These are phyloP conservation scores for Malaclemys terrapin DNA, from an alignment of 2,113 vertebrate species.

Conservation along the genomic window DNA sequence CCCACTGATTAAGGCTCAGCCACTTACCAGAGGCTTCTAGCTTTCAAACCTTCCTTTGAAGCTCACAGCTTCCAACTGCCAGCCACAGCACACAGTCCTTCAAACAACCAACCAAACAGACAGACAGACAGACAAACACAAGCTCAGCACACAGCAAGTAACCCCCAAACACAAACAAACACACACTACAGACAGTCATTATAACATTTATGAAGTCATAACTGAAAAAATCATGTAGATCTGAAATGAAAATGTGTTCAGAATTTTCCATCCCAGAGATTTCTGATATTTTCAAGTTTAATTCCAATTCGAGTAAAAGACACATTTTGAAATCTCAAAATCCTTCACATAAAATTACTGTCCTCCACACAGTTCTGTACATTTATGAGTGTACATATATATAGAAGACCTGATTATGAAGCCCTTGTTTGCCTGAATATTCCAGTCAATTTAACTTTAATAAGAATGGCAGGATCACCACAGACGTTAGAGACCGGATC, in stretches of 20 bases:
- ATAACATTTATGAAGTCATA: not conserved
- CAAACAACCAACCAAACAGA: too few species aligned
- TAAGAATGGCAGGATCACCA: constrained; percentile 54
- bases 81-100: too few species aligned
- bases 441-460: constrained; percentile 58
- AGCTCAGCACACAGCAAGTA: too few species aligned
- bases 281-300: not conserved
- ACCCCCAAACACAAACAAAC: too few species aligned
- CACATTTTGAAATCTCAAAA: not conserved
- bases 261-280: not conserved
- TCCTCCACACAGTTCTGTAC: not conserved
- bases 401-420: constrained; percentile 29
- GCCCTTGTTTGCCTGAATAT: constrained; percentile 41
- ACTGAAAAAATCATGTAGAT: not conserved
- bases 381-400: constrained; percentile 17
- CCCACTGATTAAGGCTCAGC: too few species aligned
- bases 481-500: constrained; percentile 66
- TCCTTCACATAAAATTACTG: not conserved
- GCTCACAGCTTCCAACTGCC: too few species aligned
- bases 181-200: too few species aligned
- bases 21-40: too few species aligned
- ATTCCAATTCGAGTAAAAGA: not conserved
- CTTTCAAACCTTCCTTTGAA: too few species aligned
- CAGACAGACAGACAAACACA: too few species aligned
- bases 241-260: not conserved